Evolutionary conservation across 2,113 vertebrate genomes (phyloP).

Genomic region (Tychaedon coryphoeus): DNA sequence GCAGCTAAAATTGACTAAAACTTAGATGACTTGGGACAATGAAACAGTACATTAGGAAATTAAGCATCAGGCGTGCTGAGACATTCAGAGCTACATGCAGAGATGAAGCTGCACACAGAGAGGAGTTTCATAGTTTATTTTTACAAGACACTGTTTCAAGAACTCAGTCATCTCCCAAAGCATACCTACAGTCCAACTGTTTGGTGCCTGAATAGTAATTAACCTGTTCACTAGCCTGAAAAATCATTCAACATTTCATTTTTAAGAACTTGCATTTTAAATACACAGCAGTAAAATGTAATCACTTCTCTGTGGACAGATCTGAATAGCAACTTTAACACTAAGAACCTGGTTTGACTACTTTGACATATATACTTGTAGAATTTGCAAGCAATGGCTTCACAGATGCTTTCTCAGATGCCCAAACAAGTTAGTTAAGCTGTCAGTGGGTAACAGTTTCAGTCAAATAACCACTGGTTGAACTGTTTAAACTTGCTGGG

Average conservation of each 20-base stretch:
- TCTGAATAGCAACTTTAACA: not conserved
- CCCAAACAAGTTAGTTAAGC: not conserved
- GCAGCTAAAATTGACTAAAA: not conserved
- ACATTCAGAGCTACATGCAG: constrained; percentile 11
- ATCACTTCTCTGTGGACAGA: not conserved
- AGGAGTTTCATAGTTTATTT: constrained; percentile 16
- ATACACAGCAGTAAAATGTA: not conserved
- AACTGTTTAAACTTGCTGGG: not conserved
- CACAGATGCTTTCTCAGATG: not conserved
- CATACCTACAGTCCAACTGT: not conserved
- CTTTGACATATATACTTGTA: not conserved
- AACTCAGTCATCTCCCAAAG: not conserved
- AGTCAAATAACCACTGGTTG: not conserved
- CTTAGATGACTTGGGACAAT: not conserved
- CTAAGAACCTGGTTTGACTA: not conserved
- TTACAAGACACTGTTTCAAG: not conserved
- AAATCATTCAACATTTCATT: not conserved
- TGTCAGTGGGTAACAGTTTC: not conserved
- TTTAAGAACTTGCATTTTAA: not conserved
- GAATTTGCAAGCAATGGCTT: not conserved
- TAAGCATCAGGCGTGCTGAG: constrained; percentile 1
- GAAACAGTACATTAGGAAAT: not conserved
- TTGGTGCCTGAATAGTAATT: not conserved
- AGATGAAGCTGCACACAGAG: constrained; percentile 1
- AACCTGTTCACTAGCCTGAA: not conserved